Evolutionary conservation across 1,140 invertebrate genomes (phyloP).

Genomic region (Sitophilus oryzae): DNA sequence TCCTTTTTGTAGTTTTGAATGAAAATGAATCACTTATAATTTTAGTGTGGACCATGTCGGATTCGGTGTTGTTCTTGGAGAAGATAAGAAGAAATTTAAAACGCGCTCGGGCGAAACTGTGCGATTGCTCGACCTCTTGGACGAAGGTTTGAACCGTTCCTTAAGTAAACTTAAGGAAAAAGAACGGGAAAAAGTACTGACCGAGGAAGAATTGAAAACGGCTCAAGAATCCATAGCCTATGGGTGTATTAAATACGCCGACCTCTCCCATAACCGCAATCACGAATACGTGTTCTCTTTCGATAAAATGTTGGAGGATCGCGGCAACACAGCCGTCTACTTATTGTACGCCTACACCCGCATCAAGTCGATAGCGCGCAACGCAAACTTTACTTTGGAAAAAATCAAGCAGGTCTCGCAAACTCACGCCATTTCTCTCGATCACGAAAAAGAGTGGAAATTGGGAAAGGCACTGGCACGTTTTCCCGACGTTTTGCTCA

Average conservation of each 20-base stretch:
- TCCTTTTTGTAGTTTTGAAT: neutral
- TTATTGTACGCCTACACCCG: constrained; percentile 92
- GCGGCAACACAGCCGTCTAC: constrained; percentile 98
- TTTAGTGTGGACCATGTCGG: constrained; percentile 80
- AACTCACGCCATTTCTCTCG: constrained; percentile 59
- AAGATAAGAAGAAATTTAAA: constrained; percentile 99
- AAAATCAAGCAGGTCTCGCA: constrained; percentile 52
- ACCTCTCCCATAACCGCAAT: constrained; percentile 87
- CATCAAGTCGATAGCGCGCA: constrained; percentile 86
- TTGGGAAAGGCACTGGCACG: constrained; percentile 80
- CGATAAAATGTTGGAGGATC: constrained; percentile 98
- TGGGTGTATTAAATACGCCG: constrained; percentile 98
- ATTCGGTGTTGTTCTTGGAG: constrained; percentile 96
- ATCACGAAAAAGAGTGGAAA: constrained; percentile 93
- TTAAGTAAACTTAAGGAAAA: constrained; percentile 87
- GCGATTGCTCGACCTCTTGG: constrained; percentile 80
- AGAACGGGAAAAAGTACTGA: constrained; percentile 81
- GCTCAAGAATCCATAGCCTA: constrained; percentile 92
- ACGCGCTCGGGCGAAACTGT: constrained; percentile 96
- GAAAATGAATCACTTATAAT: neutral
- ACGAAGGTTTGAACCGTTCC: constrained; percentile 86
- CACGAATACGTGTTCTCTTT: constrained; percentile 99
- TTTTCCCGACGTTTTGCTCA: constrained; percentile 83
- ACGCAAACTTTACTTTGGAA: constrained; percentile 58
- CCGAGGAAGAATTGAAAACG: constrained; percentile 70